Evolutionary conservation across 1,140 invertebrate genomes (phyloP), one percentile per base, ranked within the genome.

Genomic region (Atta cephalotes): DNA sequence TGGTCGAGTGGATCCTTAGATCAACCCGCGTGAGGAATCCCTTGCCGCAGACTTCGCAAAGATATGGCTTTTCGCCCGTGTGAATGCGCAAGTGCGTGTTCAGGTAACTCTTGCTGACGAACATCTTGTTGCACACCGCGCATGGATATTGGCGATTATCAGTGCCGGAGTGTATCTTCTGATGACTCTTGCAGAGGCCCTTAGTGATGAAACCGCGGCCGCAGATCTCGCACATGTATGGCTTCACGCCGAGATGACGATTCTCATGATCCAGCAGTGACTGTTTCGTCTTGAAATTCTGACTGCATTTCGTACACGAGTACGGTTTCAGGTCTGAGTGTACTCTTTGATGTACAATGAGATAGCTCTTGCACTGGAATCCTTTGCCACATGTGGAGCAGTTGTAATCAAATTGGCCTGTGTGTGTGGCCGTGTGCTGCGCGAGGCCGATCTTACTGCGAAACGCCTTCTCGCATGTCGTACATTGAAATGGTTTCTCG

Each of bases 21-120:
- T 96, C 96, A 0, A 96, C 96, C 0, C 96, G 95, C 77, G 96
- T 97, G 3, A 97, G 92, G 90, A 97, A 97, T 53, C 96, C 96
- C 88, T 97, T 97, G 0, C 96, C 96, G 89, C 97, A 98, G 3
- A 96, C 96, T 74, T 96, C 95, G 88, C 97, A 97, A 53, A 96
- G 92, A 91, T 96, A 98, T 0, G 97, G 97, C 87, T 97, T 97
- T 92, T 98, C 97, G 1, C 98, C 97, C 0, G 98, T 98, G 91
- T 99, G 98, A 81, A 98, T 98, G 14, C 98, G 96, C 65, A 98
- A 94, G 92, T 99, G 98, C 16, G 97, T 97, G 70, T 97, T 97
- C 2, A 98, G 95, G 93, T 98, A 98, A 89, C 97, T 97, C 76
- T 97, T 97, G 92, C 97, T 97, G 2, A 97, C 97, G 87, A 97